Base-by-base conservation (phyloP, 2,797 vertebrate genomes). In the Typhlichthys eigenmanni region DNA sequence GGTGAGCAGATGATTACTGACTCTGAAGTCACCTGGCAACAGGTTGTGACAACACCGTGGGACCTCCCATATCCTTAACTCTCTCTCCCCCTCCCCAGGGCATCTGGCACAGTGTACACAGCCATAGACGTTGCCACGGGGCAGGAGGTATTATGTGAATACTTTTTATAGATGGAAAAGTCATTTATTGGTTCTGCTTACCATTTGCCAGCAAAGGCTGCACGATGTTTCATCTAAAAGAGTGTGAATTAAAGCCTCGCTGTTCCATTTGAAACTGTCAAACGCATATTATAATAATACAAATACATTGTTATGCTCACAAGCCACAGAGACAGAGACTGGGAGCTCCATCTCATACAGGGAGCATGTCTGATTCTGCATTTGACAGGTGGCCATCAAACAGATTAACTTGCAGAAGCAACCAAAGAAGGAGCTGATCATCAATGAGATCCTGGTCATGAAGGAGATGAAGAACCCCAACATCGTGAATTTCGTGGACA, bases 361-460 rank as follows among this genome's bases (percentile, higher is more conserved):
- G 19, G 19, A 19, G 1, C 19, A 19, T 50, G 13, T 10, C 4
- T 70, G n/a, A 24, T 11, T 24, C 24, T 54, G 8, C 45, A 29
- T 71, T 49, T 55, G 14, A 34, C 82, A 99, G 97, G 96, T 99
- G 83, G 98, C 96, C 80, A 98, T 99, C 81, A 99, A 99, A 85
- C 97, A 99, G 89, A 99, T 98, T 83, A 99, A 98, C 82, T 85
- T 99, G 75, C 98, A 99, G 91, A 98, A 99, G 78, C 98, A 99
- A 83, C 98, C 98, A 45, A 99, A 99, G 93, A 99, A 99, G 76
- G 98, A 99, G 86, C 79, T 99, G 54, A 99, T 99, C 69, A 99
- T 99, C 87, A 99, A 99, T 65, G 98, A 99, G 89, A 99, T 99
- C 87, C 87, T 98, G 84, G 98, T 99, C 79, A 99, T 99, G 98